Conservation (phyloP, 2,113 vertebrate genomes). For the Excalfactoria chinensis region DNA sequence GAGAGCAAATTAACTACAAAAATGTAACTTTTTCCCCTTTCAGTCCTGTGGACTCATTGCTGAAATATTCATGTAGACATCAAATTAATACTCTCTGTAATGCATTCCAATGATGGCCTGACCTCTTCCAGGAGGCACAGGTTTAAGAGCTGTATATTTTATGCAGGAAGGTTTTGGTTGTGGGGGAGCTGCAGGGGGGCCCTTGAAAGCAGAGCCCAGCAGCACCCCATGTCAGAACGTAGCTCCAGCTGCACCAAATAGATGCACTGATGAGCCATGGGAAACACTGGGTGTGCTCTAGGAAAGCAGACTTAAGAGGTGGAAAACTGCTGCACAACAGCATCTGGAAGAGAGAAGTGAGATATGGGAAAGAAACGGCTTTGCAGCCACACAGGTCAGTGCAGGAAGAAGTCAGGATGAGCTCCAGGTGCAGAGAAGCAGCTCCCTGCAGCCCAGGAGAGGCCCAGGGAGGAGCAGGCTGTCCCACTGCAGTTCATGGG, state of each 20-base stretch:
- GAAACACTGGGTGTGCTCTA: too few species aligned
- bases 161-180: background rate
- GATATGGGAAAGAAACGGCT: background rate
- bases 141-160: background rate
- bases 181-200: background rate
- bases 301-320: background rate
- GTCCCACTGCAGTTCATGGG: too few species aligned
- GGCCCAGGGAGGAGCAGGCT: background rate
- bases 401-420: background rate
- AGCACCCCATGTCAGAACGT: background rate
- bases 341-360: background rate
- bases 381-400: background rate
- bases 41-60: background rate
- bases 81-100: background rate
- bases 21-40: background rate
- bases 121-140: background rate
- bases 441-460: background rate
- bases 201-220: background rate
- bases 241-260: background rate
- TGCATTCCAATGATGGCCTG: accelerated
- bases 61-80: background rate
- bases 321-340: background rate
- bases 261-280: background rate
- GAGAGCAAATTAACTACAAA: background rate
- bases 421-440: background rate